Evolutionary conservation across 2,888 invertebrate species (phyloP), one percentile per base, ranked within the genome.

Genomic region (Brenthis daphne): DNA sequence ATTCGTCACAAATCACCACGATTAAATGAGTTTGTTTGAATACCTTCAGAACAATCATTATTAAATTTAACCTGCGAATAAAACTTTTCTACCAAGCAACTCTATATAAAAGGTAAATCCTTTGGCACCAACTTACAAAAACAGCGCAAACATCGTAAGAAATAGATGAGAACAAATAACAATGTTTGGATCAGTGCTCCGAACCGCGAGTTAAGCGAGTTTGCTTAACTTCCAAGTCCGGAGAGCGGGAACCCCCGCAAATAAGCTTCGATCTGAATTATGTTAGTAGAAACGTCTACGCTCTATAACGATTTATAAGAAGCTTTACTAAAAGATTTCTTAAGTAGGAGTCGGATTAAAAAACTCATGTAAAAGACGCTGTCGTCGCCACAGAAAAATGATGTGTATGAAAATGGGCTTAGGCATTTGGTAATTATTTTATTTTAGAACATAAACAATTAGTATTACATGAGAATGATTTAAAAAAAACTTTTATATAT

Each of bases 141-240:
- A 61, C 14, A 67, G 47, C 57, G 54, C 33, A 55, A 68, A 50
- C 48, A 64, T 37, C 24, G 43, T 51, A 60, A 65, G 58, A 60
- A 33, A 55, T 60, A 56, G 65, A 69, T 54, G 54, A 65, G 60
- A 65, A 69, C 60, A 60, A 69, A 69, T 65, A 68, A 68, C 68
- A 60, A 16, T 29, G 58, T 56, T 69, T 50, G 58, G 68, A 65
- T 65, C 68, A 65, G 24, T 24, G 57, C 54, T 61, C 54, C 14
- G 60, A 50, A 61, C 60, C 65, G 51, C 60, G 55, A 69, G 68
- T 65, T 69, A 69, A 65, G 64, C 58, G 29, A 69, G 68, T 50
- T 60, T 65, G 68, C 43, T 57, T 51, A 55, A 68, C 64, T 69
- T 69, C 65, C 33, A 14, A n/a, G 50, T 55, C 47, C 16, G 6